Evolutionary conservation across 1,140 invertebrate species (phyloP).

Genomic region (Bombus cullumanus): DNA sequence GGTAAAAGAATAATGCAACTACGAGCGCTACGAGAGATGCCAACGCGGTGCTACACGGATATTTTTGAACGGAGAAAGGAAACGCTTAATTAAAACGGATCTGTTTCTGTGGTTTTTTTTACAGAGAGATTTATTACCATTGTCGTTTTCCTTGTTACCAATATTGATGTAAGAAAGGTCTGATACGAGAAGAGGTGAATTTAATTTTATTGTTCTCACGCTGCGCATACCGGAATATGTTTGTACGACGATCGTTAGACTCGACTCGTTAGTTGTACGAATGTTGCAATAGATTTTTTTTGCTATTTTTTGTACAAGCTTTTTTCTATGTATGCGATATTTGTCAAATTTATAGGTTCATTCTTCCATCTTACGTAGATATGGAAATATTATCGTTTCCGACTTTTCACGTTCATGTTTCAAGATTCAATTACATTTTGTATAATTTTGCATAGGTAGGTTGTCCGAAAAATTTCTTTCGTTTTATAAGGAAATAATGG

Average conservation of each 20-base stretch:
- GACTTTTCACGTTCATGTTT: no score
- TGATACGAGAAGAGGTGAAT: background rate
- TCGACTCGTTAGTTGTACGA: background rate
- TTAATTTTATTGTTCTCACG: background rate
- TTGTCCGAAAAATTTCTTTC: no score
- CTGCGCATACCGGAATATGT: background rate
- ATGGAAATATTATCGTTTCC: no score
- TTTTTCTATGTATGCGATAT: background rate
- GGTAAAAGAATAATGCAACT: slow-evolving; percentile 5
- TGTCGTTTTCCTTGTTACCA: background rate
- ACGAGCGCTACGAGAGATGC: background rate
- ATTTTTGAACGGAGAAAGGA: background rate
- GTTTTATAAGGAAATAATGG: no score
- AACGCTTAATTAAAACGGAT: slow-evolving; percentile 26
- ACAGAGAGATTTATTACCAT: background rate
- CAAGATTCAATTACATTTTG: no score
- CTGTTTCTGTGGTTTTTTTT: background rate
- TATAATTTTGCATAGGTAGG: no score
- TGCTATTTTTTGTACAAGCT: background rate
- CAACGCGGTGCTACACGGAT: background rate
- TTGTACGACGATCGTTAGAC: background rate
- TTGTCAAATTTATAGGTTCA: background rate
- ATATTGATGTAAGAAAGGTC: background rate
- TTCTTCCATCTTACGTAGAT: no score
- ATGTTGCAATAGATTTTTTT: background rate